Evolutionary conservation across 2,888 invertebrate species (phyloP), one percentile per base, ranked within the genome.

Genomic region (Pristionchus maxplancki): DNA sequence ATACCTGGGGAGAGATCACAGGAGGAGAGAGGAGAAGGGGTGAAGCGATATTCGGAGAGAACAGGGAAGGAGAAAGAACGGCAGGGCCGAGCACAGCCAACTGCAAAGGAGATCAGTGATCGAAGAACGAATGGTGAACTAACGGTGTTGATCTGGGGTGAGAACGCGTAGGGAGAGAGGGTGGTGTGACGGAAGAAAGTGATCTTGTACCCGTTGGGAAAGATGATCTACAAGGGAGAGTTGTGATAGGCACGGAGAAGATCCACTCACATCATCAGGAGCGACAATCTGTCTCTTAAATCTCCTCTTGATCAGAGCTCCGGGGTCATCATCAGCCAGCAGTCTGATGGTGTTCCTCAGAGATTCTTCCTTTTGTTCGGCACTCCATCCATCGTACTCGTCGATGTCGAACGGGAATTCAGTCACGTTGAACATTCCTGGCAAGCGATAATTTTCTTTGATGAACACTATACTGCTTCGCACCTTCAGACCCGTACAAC

Each of bases 21-120:
- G 92, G 93, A n/a, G 90, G 92, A 71, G 90, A 91, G 74, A 92
- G 88, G 20, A 92, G 87, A 17, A 90, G 87, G 20, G 92, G 92
- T 17, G 91, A 90, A 3, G 91, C 62, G 58, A 93, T 90, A 40
- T 89, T 89, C 15, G 93, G 93, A 9, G 92, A 92, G 90, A 93
- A 93, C 17, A 93, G 64, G 78, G 91, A 90, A 15, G 93, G 93
- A 31, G 92, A 93, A 9, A 93, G 87, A 6, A 90, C 90, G 15
- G 91, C 84, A 24, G 93, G 93, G 20, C 92, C 92, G 1, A 93
- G 89, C 20, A 92, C 90, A 71, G 90, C 89, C 15, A 91, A 87
- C 91, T 90, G 74, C 89, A 91, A 24, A 1, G 40, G 1, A 31
- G 37, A 37, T 71, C 71, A 20, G 20, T 40, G 24, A 50, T 11